Conservation (phyloP, 2,888 invertebrate species). For the Ypsolopha scabrella region DNA sequence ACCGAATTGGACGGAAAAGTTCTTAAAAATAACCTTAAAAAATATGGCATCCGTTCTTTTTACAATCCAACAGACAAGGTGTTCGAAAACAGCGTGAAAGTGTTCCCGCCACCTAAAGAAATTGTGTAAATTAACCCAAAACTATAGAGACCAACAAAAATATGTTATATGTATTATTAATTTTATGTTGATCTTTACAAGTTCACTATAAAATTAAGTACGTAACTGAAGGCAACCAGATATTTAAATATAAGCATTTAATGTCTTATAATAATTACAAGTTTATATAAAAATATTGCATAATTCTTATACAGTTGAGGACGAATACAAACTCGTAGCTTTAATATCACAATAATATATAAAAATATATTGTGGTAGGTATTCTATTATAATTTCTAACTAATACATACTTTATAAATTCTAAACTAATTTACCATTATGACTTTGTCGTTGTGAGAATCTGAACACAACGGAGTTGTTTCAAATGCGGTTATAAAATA, state of each 20-base stretch:
- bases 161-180: not conserved
- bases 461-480: not conserved
- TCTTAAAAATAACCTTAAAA: slow-evolving; percentile 35
- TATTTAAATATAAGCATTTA: slow-evolving; percentile 2
- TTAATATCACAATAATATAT: not conserved
- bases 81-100: slow-evolving; percentile 10
- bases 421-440: not conserved
- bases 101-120: slow-evolving; percentile 40
- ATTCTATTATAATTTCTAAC: not conserved
- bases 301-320: not conserved
- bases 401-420: not conserved
- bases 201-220: slow-evolving; percentile 17
- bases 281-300: not conserved
- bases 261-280: not conserved
- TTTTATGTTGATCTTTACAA: not conserved
- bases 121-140: slow-evolving; percentile 7
- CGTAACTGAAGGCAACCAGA: slow-evolving; percentile 62
- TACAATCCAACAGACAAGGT: slow-evolving; percentile 12
- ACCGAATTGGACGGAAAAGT: slow-evolving; percentile 51
- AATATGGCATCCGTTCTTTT: slow-evolving; percentile 50
- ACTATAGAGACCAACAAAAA: not conserved
- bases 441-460: not conserved
- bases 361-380: not conserved
- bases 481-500: no score
- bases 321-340: not conserved